Evolutionary conservation across 2,113 vertebrate species (phyloP).

Genomic region (Neolamprologus devosi): DNA sequence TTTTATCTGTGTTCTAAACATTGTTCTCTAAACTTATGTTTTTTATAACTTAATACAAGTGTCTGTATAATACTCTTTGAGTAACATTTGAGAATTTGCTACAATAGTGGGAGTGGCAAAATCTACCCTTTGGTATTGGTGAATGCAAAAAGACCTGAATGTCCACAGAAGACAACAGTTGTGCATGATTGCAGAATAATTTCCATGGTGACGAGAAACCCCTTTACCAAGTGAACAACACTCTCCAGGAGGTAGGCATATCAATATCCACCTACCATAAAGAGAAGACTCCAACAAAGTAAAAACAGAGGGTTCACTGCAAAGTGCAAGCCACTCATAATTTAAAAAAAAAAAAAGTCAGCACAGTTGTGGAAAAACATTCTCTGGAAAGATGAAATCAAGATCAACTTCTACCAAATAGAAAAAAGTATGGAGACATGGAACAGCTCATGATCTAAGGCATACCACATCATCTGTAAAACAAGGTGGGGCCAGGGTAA

Average conservation of each 20-base stretch:
- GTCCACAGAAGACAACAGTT: background rate
- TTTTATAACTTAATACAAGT: background rate
- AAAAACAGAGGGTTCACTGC: background rate
- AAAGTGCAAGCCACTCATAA: background rate
- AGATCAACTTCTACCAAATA: background rate
- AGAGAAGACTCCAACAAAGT: background rate
- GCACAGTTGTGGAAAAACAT: background rate
- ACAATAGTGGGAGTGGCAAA: background rate
- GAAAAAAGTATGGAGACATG: background rate
- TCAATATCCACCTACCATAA: background rate
- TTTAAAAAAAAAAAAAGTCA: fast-evolving
- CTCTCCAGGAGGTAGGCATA: background rate
- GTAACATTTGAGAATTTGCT: background rate
- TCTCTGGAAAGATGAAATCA: background rate
- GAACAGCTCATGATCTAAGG: background rate
- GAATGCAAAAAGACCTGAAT: background rate
- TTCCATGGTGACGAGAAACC: background rate
- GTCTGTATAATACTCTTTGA: background rate
- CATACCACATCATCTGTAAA: background rate
- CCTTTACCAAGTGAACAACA: background rate
- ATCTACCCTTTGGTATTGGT: background rate
- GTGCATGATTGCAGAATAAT: background rate
- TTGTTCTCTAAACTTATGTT: background rate
- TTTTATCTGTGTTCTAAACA: background rate
- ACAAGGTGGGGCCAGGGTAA: background rate